Evolutionary conservation across 2,888 invertebrate genomes (phyloP), one percentile per base, ranked within the genome.

Genomic region (Apomyelois bistriatella): DNA sequence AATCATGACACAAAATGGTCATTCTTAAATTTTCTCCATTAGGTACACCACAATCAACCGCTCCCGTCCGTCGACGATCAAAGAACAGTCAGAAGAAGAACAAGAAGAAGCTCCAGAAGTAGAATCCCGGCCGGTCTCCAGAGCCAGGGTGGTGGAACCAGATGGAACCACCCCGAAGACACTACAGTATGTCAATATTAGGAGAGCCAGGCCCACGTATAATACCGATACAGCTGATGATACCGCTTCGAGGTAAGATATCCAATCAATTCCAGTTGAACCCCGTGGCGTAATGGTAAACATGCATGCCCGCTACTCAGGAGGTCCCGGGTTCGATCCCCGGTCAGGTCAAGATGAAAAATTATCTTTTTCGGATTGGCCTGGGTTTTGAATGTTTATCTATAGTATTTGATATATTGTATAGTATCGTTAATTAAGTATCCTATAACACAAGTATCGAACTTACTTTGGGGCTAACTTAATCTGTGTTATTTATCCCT

Each of bases 131-230:
- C 58, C 59, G 22, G 51, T 60, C 3, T 57, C 68, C 1, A 62
- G 76, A 42, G 63, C 72, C 0, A 68, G 82, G 62, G 58, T 77
- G 7, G 72, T 65, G 1, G 78, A 76, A 1, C 74, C 70, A 10
- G 53, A 64, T n/a, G 79, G 73, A 8, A 80, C 84, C 13, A 82
- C 85, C 1, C 67, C 80, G 7, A 92, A 88, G 7, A 79, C 85
- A 12, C 66, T 91, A 50, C 93, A 95, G 59, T 96, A 96, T 65
- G 94, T 94, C 0, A 95, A 94, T 52, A 94, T 95, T 28, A 85
- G 94, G 46, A 89, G 96, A 56, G 91, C 93, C 0, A 91, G 92
- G 64, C 94, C 93, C 10, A 85, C 91, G 61, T 54, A 66, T 0
- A 71, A 77, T 0, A 68, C 77, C 0, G 85, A 85, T 12, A 74